phyloP scores from a whole-genome alignment of 2,797 vertebrate species.

The Gambusia yucatana region DNA sequence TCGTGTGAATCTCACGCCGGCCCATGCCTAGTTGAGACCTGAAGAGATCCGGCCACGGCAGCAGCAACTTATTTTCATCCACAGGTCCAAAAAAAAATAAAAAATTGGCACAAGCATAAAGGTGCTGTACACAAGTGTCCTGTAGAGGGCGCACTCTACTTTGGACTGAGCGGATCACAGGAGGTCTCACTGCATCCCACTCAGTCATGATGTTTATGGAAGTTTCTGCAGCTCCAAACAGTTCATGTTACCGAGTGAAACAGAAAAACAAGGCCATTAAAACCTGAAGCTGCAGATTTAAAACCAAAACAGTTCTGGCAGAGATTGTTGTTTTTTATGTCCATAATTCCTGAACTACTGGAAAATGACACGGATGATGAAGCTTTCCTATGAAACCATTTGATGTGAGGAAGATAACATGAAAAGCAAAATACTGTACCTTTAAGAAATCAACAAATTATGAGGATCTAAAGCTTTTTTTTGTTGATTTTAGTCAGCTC shows the following conservation, averaged over 20 bases:
- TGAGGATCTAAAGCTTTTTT: slow-evolving; percentile 39
- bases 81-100: neutral
- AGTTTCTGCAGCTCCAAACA: slow-evolving; percentile 1
- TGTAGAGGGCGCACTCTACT: slow-evolving; percentile 40
- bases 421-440: slow-evolving; percentile 79
- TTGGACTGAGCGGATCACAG: neutral
- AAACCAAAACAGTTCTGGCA: slow-evolving; percentile 32
- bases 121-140: slow-evolving; percentile 6
- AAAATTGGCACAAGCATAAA: slow-evolving; percentile 6
- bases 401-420: slow-evolving; percentile 70
- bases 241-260: neutral
- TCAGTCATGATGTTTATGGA: neutral
- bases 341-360: slow-evolving; percentile 65
- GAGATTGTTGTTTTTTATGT: slow-evolving; percentile 57
- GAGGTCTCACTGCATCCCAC: neutral
- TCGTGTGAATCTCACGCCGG: neutral
- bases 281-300: slow-evolving; percentile 14
- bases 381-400: slow-evolving; percentile 73
- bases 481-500: slow-evolving; percentile 45
- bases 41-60: neutral
- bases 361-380: slow-evolving; percentile 67
- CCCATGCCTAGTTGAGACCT: neutral
- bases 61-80: neutral
- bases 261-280: neutral
- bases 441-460: slow-evolving; percentile 69